These are phyloP conservation scores for Rhyacichthys aspro DNA, from an alignment of 2,797 vertebrate genomes.

Conservation along the genomic window DNA sequence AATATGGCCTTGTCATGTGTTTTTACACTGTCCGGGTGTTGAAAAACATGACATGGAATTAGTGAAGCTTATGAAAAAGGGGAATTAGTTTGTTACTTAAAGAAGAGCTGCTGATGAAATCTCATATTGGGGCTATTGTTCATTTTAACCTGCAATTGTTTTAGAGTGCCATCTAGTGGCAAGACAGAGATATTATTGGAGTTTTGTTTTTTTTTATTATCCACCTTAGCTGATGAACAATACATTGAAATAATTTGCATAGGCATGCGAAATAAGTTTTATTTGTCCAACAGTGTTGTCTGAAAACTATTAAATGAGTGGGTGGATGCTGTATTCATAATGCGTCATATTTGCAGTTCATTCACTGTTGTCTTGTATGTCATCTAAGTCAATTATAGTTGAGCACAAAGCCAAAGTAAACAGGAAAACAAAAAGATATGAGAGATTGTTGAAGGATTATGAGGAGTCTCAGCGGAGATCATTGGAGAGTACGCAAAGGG, in stretches of 20 bases:
- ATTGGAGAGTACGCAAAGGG: slow-evolving; percentile 36
- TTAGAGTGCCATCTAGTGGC: slow-evolving; percentile 62
- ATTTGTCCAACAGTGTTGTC: not conserved
- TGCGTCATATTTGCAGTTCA: slow-evolving; percentile 4
- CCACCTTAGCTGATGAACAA: no score
- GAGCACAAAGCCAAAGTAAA: slow-evolving; percentile 79
- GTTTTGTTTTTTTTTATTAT: no score
- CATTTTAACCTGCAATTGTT: not conserved
- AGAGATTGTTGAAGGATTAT: slow-evolving; percentile 36
- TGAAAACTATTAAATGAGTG: not conserved
- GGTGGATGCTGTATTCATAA: slow-evolving; percentile 12
- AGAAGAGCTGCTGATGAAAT: slow-evolving; percentile 5
- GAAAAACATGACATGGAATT: slow-evolving; percentile 35
- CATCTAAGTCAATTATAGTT: slow-evolving; percentile 63
- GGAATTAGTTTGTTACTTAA: slow-evolving; percentile 35
- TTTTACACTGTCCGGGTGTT: not conserved
- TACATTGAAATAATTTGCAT: no score
- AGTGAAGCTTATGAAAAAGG: slow-evolving; percentile 54
- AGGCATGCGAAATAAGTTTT: not conserved
- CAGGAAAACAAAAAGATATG: slow-evolving; percentile 77
- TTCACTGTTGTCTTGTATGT: slow-evolving; percentile 24
- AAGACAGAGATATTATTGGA: not conserved
- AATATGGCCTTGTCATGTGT: slow-evolving; percentile 26
- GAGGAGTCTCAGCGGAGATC: slow-evolving; percentile 33
- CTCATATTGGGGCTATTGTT: not conserved